Conservation (phyloP, 2,797 vertebrate species). For the Petrocephalus schoutedeni region DNA sequence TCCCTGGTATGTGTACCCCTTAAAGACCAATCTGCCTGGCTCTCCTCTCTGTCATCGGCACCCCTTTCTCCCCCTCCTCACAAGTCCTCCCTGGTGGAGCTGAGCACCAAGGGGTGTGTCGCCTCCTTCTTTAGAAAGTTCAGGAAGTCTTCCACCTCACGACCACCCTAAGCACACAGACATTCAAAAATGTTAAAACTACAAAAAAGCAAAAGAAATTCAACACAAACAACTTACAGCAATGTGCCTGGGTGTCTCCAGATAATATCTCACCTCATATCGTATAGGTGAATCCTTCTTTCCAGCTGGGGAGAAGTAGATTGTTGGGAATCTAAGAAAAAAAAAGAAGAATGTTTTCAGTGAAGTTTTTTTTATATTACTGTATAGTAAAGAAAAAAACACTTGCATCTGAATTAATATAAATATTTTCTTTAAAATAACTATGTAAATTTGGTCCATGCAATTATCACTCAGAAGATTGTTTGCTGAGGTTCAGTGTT, state of each 20-base stretch:
- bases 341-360: background rate
- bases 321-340: constrained; percentile 58
- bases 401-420: background rate
- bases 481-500: background rate
- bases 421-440: background rate
- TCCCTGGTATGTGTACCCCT: background rate
- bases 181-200: background rate
- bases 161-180: constrained; percentile 51
- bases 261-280: constrained; percentile 55
- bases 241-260: background rate
- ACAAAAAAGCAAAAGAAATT: background rate
- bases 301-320: constrained; percentile 56
- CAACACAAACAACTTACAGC: background rate
- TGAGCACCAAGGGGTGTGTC: constrained; percentile 27
- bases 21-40: background rate
- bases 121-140: constrained; percentile 56
- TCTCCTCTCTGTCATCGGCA: background rate
- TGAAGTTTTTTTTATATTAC: background rate
- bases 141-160: constrained; percentile 62
- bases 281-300: constrained; percentile 57
- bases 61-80: constrained; percentile 31
- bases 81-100: constrained; percentile 51
- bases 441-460: background rate
- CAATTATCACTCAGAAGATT: background rate
- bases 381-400: background rate